Base-by-base conservation (phyloP, 2,113 vertebrate genomes). In the Pollachius pollachius region DNA sequence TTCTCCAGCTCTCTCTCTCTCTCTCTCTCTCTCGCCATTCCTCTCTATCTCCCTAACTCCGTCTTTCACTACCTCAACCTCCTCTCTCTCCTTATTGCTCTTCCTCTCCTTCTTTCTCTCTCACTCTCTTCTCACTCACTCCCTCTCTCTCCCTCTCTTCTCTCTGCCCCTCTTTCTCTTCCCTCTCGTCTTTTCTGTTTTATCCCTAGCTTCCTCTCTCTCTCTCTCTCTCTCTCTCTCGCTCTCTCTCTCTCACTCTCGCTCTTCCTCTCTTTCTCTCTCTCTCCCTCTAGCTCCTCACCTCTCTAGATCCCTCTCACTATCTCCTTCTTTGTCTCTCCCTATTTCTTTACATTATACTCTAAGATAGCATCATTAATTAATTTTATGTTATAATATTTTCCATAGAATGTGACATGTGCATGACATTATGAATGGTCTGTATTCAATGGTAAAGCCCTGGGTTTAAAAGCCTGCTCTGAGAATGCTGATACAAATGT, bases 401-500 rank as follows among this genome's bases (percentile, higher is more conserved):
- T 60, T 8, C 27, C n/a, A 30, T 30, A 30, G 1, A 75, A 57
- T 70, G 68, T 75, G 79, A 73, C 80, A 73, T 66, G 81, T 74
- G 62, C 7, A 76, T 73, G 62, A 16, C 65, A 61, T 71, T 72
- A 17, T 25, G 15, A 17, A 17, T 65, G 25, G 67, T 69, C 37
- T 30, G 15, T 48, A 61, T 27, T 52, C 58, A 15, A n/a, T 34
- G 21, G 21, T 23, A 23, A 23, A 23, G n/a, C 17, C 4, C 23
- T 15, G 2, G n/a, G 52, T 70, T 63, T 81, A 72, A 84, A 79
- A 15, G 3, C 64, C 70, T 13, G 34, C n/a, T 71, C 78, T 84
- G 83, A 80, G 79, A 82, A 71, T 41, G 61, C 73, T 71, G 85
- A 77, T 81, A 77, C 30, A 56, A 65, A 75, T 19, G 65, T 17